Evolutionary conservation across 2,797 vertebrate species (phyloP), one percentile per base, ranked within the genome.

Genomic region (Cyclura pinguis): DNA sequence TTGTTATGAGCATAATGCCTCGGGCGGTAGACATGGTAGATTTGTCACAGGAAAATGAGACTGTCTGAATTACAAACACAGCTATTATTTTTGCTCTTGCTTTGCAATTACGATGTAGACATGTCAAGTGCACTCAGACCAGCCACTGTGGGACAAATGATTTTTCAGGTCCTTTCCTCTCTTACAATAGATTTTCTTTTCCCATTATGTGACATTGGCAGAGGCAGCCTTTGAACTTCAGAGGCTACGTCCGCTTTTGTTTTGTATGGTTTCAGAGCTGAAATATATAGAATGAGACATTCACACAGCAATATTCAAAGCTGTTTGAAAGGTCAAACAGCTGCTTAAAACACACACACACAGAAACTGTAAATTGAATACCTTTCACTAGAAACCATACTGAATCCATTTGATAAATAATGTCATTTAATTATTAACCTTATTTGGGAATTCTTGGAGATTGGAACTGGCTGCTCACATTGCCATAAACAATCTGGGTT

Each of bases 1-100:
- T 90, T 38, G 50, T 93, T 97, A 86, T 84, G 52, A 93, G 80
- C 55, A 29, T 73, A 94, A 94, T 85, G 94, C 94, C 96, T 95
- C 89, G 94, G 94, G 92, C 92, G 86, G 88, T 81, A 93, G 91
- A 92, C 90, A 96, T 92, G 64, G 93, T 89, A 93, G 87, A 95
- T 93, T 92, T 96, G 73, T 95, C 92, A 96, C 83, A 93, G 84
- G 92, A 94, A 96, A 97, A 96, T 94, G 88, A 95, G 94, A 89
- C 55, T 91, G 91, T 94, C 92, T 91, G 52, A 91, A 93, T 89
- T 93, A 91, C 82, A 93, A 93, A 94, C 72, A 93, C 29, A 89
- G 69, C 88, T 89, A 94, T 95, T 96, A 90, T 89, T 95, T 97
- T 95, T 94, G 42, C 89, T 96, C 89, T 95, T 95, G 80, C 55